Conservation (phyloP, 2,797 vertebrate genomes). For the Tympanoctomys barrerae region DNA sequence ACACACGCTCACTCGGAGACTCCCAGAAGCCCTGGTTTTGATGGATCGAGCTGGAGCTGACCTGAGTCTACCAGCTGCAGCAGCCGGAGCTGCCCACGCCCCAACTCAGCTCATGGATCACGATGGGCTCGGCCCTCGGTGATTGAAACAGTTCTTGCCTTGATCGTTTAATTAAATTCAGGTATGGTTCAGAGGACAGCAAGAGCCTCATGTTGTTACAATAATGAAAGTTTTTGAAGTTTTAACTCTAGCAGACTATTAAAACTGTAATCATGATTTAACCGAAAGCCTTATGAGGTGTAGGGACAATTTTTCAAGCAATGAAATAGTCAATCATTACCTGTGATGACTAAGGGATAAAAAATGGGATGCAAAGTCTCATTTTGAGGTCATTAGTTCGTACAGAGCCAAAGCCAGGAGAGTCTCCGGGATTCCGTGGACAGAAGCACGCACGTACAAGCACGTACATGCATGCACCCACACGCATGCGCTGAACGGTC, state of each 20-base stretch:
- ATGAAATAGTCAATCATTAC: conserved; percentile 77
- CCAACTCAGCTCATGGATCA: neutral
- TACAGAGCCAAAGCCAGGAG: neutral
- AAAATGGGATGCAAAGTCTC: neutral
- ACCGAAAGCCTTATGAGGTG: conserved; percentile 55
- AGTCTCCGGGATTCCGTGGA: neutral
- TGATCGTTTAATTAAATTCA: conserved; percentile 79
- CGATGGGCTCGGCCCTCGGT: neutral
- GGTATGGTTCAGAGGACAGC: conserved; percentile 75
- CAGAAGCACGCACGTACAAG: neutral
- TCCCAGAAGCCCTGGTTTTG: fast-evolving
- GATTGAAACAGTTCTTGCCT: conserved; percentile 52
- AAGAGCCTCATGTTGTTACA: conserved; percentile 25
- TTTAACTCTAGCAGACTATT: conserved; percentile 67
- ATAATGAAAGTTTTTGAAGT: conserved; percentile 77
- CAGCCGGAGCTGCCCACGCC: fast-evolving
- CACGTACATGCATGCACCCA: neutral
- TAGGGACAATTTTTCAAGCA: conserved; percentile 70
- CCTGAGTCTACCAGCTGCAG: neutral
- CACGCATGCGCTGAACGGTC: neutral
- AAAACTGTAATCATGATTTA: conserved; percentile 68
- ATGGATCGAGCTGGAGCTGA: neutral
- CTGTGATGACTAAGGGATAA: conserved; percentile 44
- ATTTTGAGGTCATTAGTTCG: conserved; percentile 47
- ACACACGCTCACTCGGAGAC: neutral